Base-by-base conservation (phyloP, 2,113 vertebrate genomes). In the Pseudorasbora parva region DNA sequence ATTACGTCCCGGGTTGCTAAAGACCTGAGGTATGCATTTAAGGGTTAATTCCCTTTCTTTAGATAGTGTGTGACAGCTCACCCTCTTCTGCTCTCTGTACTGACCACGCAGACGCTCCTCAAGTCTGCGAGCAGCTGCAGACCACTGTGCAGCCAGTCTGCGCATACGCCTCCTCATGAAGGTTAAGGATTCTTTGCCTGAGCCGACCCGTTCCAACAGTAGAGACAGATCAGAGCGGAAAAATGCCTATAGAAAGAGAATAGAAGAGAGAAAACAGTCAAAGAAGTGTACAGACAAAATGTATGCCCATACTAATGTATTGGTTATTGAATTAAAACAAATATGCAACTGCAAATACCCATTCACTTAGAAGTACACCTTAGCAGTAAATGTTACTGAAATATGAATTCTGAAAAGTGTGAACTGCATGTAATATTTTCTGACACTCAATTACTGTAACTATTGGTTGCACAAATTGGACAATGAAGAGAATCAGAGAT, bases 121-220 rank as follows among this genome's bases (percentile, higher is more conserved):
- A 2, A 98, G 94, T 82, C 93, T 94, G 64, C 86, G 94, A 27
- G 97, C 95, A 0, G 96, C 97, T 5, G 89, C 86, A 11, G 94
- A 93, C 98, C 98, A 99, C 90, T 98, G 97, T 11, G 91, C 90
- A 0, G 93, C 94, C 92, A 99, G 88, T 87, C 96, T 93, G 85
- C 95, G 93, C 73, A 97, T 95, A 84, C 98, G 93, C 86, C 95
- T 96, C 93, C 96, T 98, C 97, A 99, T 99, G 93, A 99, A 99
- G 93, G 95, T 98, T 64, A 99, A 93, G 0, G 98, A 98, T 83
- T 99, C 98, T 88, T 99, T 99, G 59, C 96, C 96, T 0, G 96
- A 95, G 86, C 97, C 96, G 5, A 99, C 94, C 88, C 97, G 94
- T 86, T 98, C 97, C 94, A 98, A 93, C 57, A 99, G 96, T 19